These are phyloP conservation scores for Popillia japonica DNA, from an alignment of 1,140 invertebrate genomes.

Conservation along the genomic window DNA sequence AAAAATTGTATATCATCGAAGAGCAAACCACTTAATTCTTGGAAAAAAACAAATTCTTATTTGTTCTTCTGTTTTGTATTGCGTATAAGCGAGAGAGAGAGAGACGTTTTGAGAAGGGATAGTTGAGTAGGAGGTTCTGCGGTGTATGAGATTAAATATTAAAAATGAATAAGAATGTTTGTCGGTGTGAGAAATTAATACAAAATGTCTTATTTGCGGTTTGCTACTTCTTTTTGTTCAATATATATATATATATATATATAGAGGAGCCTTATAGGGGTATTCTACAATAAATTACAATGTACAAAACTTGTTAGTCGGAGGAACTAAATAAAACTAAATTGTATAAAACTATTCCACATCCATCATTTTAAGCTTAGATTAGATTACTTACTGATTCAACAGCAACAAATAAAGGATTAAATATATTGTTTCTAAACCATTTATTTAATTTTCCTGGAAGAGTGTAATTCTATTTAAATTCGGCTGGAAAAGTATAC, in stretches of 20 bases:
- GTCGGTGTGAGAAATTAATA: neutral
- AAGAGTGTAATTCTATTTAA: no score
- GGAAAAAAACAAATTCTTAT: neutral
- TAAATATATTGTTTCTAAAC: no score
- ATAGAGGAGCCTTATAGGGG: constrained; percentile 32
- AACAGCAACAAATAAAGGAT: no score
- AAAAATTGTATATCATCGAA: neutral
- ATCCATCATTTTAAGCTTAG: no score
- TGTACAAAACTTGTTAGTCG: no score
- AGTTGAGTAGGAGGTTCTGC: neutral
- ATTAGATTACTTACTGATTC: no score
- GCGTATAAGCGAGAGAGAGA: constrained; percentile 1
- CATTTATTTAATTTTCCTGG: no score
- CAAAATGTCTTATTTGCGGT: constrained; percentile 1
- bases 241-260: no score
- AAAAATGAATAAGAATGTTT: constrained; percentile 5
- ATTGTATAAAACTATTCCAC: no score
- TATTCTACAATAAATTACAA: neutral
- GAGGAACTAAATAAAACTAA: no score
- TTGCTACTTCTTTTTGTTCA: constrained; percentile 2
- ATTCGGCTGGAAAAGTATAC: no score
- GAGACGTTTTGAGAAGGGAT: neutral
- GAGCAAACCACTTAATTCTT: neutral
- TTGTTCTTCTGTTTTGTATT: neutral
- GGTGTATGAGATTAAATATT: neutral